phyloP scores from a whole-genome alignment of 2,113 vertebrate genomes.

The Lutjanus erythropterus region DNA sequence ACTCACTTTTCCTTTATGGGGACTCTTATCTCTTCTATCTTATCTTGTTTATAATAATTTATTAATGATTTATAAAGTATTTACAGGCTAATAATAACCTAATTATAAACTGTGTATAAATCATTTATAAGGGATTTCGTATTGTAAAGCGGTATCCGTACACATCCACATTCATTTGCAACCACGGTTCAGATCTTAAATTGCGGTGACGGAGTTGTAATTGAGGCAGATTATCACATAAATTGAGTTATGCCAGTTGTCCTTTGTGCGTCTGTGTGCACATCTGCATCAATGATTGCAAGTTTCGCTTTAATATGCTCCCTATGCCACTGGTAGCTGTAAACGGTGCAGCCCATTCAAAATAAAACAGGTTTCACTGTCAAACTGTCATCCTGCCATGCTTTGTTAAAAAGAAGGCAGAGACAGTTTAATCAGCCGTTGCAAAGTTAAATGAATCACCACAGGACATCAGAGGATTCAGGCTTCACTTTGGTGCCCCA shows the following conservation, averaged over 20 bases:
- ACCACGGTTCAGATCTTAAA: slow-evolving; percentile 24
- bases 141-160: no score
- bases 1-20: no score
- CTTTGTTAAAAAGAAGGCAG: slow-evolving; percentile 56
- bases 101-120: no score
- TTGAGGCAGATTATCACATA: slow-evolving; percentile 26
- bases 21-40: no score
- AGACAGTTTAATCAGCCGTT: slow-evolving; percentile 74
- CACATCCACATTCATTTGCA: not conserved
- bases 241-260: slow-evolving; percentile 9
- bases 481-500: slow-evolving; percentile 38
- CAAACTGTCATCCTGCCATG: slow-evolving; percentile 63
- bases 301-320: slow-evolving; percentile 46
- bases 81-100: no score
- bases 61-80: no score
- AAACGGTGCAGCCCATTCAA: slow-evolving; percentile 27
- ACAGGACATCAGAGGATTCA: slow-evolving; percentile 62
- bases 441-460: slow-evolving; percentile 73
- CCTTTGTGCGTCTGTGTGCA: slow-evolving; percentile 33
- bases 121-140: no score
- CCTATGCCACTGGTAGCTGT: slow-evolving; percentile 10
- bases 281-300: slow-evolving; percentile 17
- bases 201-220: slow-evolving; percentile 3
- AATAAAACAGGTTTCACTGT: slow-evolving; percentile 58
- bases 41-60: no score